Conservation (phyloP, 1,140 invertebrate genomes). For the Drosophila subobscura region DNA sequence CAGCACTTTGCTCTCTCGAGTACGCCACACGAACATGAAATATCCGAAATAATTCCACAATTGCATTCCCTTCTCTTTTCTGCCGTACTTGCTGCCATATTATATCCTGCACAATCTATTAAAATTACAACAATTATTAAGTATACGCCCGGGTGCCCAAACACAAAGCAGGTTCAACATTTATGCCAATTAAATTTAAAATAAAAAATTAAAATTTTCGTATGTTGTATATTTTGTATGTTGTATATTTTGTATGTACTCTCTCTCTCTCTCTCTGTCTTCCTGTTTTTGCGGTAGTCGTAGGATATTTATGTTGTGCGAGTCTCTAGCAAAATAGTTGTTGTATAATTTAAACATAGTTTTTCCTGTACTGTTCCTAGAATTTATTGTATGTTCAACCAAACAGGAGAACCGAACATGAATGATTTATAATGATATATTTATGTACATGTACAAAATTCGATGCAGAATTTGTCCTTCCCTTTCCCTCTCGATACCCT, state of each 20-base stretch:
- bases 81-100: too few relatives aligned
- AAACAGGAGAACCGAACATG: conserved; percentile 16
- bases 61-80: too few relatives aligned
- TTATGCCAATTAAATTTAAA: conserved; percentile 33
- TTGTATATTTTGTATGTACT: conserved; percentile 3
- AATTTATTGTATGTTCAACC: too few relatives aligned
- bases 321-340: conserved; percentile 21
- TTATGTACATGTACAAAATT: conserved; percentile 6
- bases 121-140: conserved; percentile 3
- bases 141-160: too few relatives aligned
- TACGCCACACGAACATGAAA: too few relatives aligned
- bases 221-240: too few relatives aligned
- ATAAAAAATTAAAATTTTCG: too few relatives aligned
- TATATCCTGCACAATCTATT: background rate
- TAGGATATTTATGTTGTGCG: conserved; percentile 39
- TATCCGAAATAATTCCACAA: too few relatives aligned
- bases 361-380: conserved; percentile 7
- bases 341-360: conserved; percentile 31
- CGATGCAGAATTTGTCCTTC: conserved; percentile 10
- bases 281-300: conserved; percentile 32
- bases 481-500: background rate
- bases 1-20: too few relatives aligned
- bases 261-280: conserved; percentile 5
- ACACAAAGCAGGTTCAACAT: conserved; percentile 4
- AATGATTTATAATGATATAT: conserved; percentile 41